Evolutionary conservation across 2,888 invertebrate genomes (phyloP).

Genomic region (Volucella inanis): DNA sequence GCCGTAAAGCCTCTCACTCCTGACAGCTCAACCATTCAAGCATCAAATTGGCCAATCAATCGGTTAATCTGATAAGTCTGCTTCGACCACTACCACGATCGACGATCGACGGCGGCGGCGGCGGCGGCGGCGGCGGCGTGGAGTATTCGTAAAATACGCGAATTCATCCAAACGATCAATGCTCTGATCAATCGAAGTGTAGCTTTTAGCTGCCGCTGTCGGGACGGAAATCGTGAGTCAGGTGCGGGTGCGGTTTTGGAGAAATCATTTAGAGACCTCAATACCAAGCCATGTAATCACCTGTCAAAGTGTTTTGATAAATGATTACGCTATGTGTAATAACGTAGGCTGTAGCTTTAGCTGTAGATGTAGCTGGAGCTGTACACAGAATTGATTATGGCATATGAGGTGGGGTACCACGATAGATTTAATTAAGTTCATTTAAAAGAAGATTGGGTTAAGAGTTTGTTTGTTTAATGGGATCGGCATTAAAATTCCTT

Average conservation of each 20-base stretch:
- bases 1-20: conserved; percentile 34
- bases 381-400: conserved; percentile 38
- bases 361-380: background rate
- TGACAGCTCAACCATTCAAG: conserved; percentile 71
- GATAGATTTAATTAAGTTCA: conserved; percentile 66
- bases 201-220: background rate
- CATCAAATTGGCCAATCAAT: conserved; percentile 75
- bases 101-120: background rate
- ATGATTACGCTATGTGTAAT: conserved; percentile 63
- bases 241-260: conserved; percentile 74
- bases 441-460: conserved; percentile 61
- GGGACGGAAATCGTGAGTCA: conserved; percentile 68
- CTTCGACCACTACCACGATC: conserved; percentile 12
- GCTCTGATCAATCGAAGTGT: background rate
- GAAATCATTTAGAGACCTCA: conserved; percentile 72
- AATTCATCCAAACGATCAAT: conserved; percentile 43
- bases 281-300: conserved; percentile 71
- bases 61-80: conserved; percentile 69
- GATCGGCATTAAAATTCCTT: conserved; percentile 32
- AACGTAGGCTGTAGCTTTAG: conserved; percentile 16
- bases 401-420: conserved; percentile 55
- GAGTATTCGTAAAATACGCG: conserved; percentile 30
- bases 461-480: conserved; percentile 45
- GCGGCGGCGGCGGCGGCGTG: background rate
- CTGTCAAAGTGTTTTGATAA: conserved; percentile 75